phyloP scores from a whole-genome alignment of 2,797 vertebrate genomes.

The Hemitrygon akajei region DNA sequence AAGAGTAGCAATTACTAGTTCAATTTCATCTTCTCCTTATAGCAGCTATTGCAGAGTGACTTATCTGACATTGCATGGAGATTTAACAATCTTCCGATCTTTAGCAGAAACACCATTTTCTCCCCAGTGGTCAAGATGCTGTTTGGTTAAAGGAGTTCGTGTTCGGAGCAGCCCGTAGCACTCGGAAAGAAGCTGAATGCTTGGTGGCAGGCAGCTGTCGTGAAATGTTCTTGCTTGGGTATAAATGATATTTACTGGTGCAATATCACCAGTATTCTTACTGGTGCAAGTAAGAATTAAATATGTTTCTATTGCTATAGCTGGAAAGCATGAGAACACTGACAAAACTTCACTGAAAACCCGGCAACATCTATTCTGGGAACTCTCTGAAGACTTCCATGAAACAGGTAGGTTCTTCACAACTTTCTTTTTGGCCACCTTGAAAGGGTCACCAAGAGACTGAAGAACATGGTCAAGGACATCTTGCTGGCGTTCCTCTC shows the following conservation, averaged over 20 bases:
- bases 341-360: neutral
- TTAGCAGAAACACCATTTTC: neutral
- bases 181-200: neutral
- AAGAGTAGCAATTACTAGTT: neutral
- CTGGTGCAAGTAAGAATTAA: no score
- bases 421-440: neutral
- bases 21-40: neutral
- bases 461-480: neutral
- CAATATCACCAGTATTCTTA: no score
- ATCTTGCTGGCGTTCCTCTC: neutral
- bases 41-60: neutral
- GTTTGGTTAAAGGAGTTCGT: neutral
- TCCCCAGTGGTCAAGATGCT: no score
- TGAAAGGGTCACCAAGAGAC: neutral
- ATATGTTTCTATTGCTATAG: neutral
- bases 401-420: neutral
- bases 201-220: neutral
- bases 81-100: neutral
- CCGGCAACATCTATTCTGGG: neutral
- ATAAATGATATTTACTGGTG: no score
- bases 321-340: neutral
- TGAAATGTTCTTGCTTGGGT: neutral
- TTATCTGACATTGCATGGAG: neutral
- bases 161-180: neutral
- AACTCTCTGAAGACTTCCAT: neutral